These are phyloP conservation scores for Neuroterus valhalla DNA, from an alignment of 1,140 invertebrate species.

Conservation along the genomic window DNA sequence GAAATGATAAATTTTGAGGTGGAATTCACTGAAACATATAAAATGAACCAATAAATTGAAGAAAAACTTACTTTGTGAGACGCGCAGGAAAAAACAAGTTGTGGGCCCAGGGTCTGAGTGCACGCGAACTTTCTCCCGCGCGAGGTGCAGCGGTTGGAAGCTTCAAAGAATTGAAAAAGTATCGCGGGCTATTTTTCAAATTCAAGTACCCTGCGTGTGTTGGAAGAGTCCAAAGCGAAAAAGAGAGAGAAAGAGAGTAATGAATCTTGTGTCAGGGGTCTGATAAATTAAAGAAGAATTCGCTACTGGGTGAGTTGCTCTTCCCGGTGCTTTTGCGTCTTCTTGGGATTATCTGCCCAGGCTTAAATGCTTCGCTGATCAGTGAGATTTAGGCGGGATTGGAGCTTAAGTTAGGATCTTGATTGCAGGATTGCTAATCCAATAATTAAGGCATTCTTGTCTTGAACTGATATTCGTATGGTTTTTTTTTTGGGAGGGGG, in stretches of 20 bases:
- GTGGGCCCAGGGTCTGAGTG: neutral
- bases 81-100: neutral
- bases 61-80: neutral
- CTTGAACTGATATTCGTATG: neutral
- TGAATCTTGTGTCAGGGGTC: neutral
- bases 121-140: neutral
- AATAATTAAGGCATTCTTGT: neutral
- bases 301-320: neutral
- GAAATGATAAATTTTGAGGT: neutral
- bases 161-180: neutral
- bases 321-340: neutral
- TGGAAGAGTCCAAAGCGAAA: neutral
- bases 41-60: neutral
- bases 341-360: neutral
- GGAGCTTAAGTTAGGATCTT: neutral
- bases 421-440: neutral
- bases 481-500: neutral
- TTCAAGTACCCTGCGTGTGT: neutral
- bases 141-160: neutral
- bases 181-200: neutral
- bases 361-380: neutral
- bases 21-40: neutral
- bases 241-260: no score
- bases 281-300: conserved; percentile 19
- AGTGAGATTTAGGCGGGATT: neutral